phyloP scores from a whole-genome alignment of 2,113 vertebrate species.

The Bucco capensis region DNA sequence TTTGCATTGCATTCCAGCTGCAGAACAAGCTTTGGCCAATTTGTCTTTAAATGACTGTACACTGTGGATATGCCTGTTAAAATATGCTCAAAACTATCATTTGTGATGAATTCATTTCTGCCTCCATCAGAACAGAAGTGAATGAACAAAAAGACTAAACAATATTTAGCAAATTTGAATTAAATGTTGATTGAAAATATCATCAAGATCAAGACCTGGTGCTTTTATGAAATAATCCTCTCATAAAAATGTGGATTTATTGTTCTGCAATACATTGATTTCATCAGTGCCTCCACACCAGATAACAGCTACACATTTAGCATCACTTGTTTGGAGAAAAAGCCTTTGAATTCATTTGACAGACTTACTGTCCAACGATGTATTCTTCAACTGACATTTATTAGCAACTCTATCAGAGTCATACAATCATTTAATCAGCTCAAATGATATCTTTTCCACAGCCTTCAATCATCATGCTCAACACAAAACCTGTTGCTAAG shows the following conservation, averaged over 20 bases:
- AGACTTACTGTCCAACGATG: neutral
- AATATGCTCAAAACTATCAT: neutral
- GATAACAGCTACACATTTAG: neutral
- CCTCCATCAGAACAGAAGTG: neutral
- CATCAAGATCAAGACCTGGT: neutral
- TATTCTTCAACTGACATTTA: neutral
- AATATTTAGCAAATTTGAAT: constrained; percentile 14
- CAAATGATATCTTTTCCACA: neutral
- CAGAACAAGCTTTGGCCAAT: constrained; percentile 20
- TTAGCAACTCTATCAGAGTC: neutral
- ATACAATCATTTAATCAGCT: neutral
- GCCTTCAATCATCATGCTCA: neutral
- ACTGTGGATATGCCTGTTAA: constrained; percentile 18
- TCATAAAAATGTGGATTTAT: neutral
- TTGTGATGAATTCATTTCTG: neutral
- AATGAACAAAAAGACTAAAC: neutral
- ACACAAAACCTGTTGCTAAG: neutral
- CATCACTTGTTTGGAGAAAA: neutral
- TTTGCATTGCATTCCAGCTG: constrained; percentile 4
- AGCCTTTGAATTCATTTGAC: neutral
- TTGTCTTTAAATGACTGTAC: constrained; percentile 18
- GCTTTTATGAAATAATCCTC: constrained; percentile 17
- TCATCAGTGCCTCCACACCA: neutral
- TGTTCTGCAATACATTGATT: neutral
- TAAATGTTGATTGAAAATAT: constrained; percentile 7